Evolutionary conservation across 2,797 vertebrate genomes (phyloP).

Genomic region (Tauraco hartlaubi): DNA sequence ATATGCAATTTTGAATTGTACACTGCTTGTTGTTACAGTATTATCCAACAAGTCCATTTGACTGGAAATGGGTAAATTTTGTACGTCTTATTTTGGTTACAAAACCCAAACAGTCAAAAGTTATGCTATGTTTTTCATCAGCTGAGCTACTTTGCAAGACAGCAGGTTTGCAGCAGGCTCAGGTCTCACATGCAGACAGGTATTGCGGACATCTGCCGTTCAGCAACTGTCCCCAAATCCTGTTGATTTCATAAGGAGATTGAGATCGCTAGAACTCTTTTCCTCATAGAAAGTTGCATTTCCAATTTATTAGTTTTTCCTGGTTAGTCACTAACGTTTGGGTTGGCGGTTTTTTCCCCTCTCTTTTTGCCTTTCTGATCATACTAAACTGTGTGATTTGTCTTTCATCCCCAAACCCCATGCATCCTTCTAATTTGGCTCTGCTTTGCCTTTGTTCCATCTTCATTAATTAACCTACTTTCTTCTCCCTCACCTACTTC

Average conservation of each 20-base stretch:
- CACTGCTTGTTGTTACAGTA: neutral
- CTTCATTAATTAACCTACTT: neutral
- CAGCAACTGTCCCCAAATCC: neutral
- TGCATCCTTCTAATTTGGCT: neutral
- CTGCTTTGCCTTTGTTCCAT: neutral
- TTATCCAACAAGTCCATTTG: neutral
- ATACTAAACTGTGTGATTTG: neutral
- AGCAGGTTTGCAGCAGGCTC: neutral
- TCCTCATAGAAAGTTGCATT: neutral
- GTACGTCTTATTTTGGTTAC: neutral
- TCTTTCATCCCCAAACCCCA: neutral
- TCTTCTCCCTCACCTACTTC: neutral
- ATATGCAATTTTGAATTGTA: neutral
- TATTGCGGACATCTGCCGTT: neutral
- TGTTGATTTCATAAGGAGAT: too few species aligned
- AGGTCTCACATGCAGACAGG: neutral
- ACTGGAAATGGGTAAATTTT: neutral
- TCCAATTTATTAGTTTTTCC: neutral
- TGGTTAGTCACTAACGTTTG: neutral
- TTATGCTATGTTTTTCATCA: neutral
- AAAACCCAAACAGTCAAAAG: neutral
- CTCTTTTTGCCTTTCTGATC: rapidly evolving
- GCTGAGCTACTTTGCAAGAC: neutral
- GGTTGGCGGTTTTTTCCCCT: rapidly evolving
- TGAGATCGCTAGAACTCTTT: neutral